phyloP scores from a whole-genome alignment of 2,797 vertebrate genomes.

The Clarias platycephalus region DNA sequence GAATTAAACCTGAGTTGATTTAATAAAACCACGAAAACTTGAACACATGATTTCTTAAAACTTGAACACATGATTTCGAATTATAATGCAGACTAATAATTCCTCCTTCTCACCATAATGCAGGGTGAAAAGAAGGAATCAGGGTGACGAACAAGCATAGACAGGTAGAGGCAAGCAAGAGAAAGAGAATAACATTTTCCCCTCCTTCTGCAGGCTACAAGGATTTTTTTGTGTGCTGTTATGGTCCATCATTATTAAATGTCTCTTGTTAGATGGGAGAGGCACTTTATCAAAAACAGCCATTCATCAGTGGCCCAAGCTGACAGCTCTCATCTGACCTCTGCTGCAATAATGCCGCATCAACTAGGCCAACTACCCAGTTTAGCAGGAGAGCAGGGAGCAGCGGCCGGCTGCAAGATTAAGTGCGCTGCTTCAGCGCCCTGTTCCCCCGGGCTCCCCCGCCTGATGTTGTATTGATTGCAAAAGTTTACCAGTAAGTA shows the following conservation, averaged over 20 bases:
- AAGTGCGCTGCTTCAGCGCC: constrained; percentile 90
- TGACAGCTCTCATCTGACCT: constrained; percentile 93
- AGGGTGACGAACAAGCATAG: constrained; percentile 10
- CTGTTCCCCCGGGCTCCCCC: constrained; percentile 88
- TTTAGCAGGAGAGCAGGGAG: constrained; percentile 95
- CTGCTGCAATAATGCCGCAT: constrained; percentile 95
- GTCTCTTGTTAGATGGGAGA: constrained; percentile 88
- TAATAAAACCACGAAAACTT: constrained; percentile 11
- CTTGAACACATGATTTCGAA: not conserved
- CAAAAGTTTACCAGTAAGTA: constrained; percentile 96
- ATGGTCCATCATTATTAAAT: constrained; percentile 93
- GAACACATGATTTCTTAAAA: no score
- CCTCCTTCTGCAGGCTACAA: constrained; percentile 70
- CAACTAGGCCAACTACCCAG: constrained; percentile 96
- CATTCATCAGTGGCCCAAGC: constrained; percentile 87
- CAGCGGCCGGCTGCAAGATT: constrained; percentile 92
- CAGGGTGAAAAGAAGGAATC: constrained; percentile 6
- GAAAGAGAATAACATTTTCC: constrained; percentile 45
- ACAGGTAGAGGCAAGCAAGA: constrained; percentile 55
- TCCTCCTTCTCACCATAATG: constrained; percentile 4
- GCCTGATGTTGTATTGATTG: constrained; percentile 97
- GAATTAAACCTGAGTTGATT: not conserved
- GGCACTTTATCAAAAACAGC: constrained; percentile 87
- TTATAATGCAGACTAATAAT: constrained; percentile 14
- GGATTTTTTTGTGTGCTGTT: constrained; percentile 82